Evolutionary conservation across 2,113 vertebrate genomes (phyloP).

Genomic region (Equus przewalskii): DNA sequence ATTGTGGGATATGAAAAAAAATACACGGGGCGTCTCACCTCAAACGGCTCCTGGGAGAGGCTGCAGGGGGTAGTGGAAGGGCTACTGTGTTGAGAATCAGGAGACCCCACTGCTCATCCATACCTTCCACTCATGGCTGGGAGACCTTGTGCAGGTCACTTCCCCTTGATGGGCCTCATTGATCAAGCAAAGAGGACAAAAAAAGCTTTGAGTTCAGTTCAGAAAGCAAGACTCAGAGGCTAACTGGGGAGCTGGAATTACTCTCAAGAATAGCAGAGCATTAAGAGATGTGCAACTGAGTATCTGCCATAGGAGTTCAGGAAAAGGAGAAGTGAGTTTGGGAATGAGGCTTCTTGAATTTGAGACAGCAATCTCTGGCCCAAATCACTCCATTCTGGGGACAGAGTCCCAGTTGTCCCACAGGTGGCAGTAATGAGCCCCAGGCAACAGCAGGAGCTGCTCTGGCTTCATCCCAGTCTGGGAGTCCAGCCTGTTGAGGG

Average conservation of each 20-base stretch:
- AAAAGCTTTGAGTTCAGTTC: neutral
- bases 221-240: neutral
- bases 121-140: rapidly evolving
- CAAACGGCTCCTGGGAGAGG: neutral
- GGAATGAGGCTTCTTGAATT: neutral
- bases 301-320: neutral
- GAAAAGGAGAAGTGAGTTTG: neutral
- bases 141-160: neutral
- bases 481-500: neutral
- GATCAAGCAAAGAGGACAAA: neutral
- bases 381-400: neutral
- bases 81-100: neutral
- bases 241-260: neutral
- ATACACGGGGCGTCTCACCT: neutral
- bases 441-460: neutral
- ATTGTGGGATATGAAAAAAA: neutral
- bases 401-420: neutral
- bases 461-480: no score
- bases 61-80: no score
- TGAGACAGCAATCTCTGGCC: neutral
- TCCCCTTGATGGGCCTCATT: neutral
- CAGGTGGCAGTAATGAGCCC: neutral
- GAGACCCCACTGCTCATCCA: neutral
- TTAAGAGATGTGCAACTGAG: neutral
- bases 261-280: neutral